Conservation (phyloP, 2,113 vertebrate genomes). For the Sinocyclocheilus maitianheensis region DNA sequence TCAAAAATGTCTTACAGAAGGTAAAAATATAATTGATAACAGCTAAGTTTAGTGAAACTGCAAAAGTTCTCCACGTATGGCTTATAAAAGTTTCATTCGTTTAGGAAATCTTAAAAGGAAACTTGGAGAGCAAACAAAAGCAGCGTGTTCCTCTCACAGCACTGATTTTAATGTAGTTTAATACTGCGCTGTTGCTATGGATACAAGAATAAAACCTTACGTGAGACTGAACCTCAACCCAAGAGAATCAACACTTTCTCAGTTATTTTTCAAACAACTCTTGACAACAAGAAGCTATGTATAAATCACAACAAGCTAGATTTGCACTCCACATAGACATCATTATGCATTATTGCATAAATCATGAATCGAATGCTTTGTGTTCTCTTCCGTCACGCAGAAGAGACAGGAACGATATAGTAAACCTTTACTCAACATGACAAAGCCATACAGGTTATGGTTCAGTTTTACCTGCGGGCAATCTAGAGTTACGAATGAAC, state of each 20-base stretch:
- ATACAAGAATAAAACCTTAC: constrained; percentile 52
- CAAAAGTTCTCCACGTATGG: not conserved
- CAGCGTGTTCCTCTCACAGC: constrained; percentile 8
- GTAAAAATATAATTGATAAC: constrained; percentile 28
- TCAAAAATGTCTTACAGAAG: not conserved
- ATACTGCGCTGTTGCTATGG: constrained; percentile 55
- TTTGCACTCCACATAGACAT: constrained; percentile 36
- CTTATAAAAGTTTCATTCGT: constrained; percentile 17
- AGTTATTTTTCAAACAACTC: constrained; percentile 37
- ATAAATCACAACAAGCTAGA: constrained; percentile 49
- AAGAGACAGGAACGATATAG: not conserved
- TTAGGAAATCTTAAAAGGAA: constrained; percentile 11
- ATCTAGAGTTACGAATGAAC: constrained; percentile 2
- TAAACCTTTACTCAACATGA: constrained; percentile 9
- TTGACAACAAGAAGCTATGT: not conserved
- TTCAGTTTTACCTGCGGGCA: not conserved
- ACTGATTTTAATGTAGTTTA: constrained; percentile 41
- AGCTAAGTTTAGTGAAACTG: not conserved
- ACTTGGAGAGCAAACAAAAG: constrained; percentile 43
- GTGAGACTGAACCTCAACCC: constrained; percentile 40
- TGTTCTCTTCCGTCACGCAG: not conserved
- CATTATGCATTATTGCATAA: constrained; percentile 52
- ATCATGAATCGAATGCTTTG: constrained; percentile 46
- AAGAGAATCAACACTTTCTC: constrained; percentile 46
- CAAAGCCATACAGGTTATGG: constrained; percentile 10